These are phyloP conservation scores for Parasteatoda lunata DNA, from an alignment of 2,888 invertebrate genomes.

Conservation along the genomic window DNA sequence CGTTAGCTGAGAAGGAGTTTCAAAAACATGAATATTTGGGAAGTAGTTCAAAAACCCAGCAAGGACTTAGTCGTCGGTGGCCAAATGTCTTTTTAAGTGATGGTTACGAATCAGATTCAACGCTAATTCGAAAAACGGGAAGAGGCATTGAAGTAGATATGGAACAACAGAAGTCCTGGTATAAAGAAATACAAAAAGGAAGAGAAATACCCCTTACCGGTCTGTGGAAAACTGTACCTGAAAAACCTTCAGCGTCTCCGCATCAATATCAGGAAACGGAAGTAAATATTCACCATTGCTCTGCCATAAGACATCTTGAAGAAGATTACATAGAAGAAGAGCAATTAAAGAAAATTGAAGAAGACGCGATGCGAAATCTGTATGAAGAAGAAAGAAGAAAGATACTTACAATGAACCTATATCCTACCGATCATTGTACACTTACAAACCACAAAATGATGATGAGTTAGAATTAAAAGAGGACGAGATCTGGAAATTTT, in stretches of 20 bases:
- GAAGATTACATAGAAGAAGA: conserved; percentile 85
- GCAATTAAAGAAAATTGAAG: conserved; percentile 89
- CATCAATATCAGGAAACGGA: conserved; percentile 92
- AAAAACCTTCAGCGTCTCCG: conserved; percentile 84
- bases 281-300: conserved; percentile 94
- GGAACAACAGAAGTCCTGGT: too few relatives aligned
- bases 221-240: conserved; percentile 92
- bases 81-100: too few relatives aligned
- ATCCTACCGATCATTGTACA: conserved; percentile 95
- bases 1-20: too few relatives aligned
- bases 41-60: too few relatives aligned
- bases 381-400: conserved; percentile 91
- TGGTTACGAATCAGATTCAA: too few relatives aligned
- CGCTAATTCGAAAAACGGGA: too few relatives aligned
- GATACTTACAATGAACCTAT: too few relatives aligned
- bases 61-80: too few relatives aligned
- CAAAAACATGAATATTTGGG: too few relatives aligned
- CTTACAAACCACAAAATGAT: conserved; percentile 96
- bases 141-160: too few relatives aligned
- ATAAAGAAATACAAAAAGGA: too few relatives aligned
- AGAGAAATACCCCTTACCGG: conserved; percentile 92
- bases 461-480: conserved; percentile 95
- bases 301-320: conserved; percentile 89
- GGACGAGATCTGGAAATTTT: too few relatives aligned
- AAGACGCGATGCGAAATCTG: conserved; percentile 79